phyloP scores from a whole-genome alignment of 2,888 invertebrate species.

The Merodon equestris region DNA sequence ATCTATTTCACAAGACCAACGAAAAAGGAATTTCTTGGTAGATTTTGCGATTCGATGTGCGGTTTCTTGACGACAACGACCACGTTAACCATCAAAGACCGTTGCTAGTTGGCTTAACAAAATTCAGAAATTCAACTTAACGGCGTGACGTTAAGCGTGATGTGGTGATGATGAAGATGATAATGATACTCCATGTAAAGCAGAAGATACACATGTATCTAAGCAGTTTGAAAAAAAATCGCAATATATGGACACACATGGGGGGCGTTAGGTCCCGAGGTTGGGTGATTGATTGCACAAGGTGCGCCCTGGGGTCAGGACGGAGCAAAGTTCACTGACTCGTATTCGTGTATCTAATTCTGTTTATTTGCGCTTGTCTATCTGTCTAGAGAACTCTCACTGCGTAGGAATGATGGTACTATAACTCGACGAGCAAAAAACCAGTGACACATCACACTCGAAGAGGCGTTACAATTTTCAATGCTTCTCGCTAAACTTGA shows the following conservation, averaged over 20 bases:
- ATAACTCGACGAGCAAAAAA: conserved; percentile 8
- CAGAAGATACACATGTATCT: no score
- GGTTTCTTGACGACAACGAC: conserved; percentile 12
- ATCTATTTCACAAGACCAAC: conserved; percentile 40
- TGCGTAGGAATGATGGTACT: no score
- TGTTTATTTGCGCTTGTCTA: no score
- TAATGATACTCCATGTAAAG: neutral
- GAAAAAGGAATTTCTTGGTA: conserved; percentile 42
- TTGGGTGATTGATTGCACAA: neutral
- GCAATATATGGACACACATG: neutral
- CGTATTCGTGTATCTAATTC: no score
- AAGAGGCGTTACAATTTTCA: conserved; percentile 55
- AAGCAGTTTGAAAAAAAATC: conserved; percentile 6
- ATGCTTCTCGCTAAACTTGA: conserved; percentile 45
- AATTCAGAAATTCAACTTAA: conserved; percentile 18
- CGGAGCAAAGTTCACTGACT: no score
- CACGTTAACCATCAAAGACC: neutral
- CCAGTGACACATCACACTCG: neutral
- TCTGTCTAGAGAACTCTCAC: no score
- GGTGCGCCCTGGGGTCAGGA: no score
- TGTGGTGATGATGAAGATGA: conserved; percentile 9
- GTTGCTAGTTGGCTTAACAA: conserved; percentile 12
- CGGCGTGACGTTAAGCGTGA: conserved; percentile 21
- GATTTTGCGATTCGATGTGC: conserved; percentile 9
- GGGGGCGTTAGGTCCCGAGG: conserved; percentile 20